phyloP scores from a whole-genome alignment of 2,888 invertebrate species.

The Lydus trimaculatus region DNA sequence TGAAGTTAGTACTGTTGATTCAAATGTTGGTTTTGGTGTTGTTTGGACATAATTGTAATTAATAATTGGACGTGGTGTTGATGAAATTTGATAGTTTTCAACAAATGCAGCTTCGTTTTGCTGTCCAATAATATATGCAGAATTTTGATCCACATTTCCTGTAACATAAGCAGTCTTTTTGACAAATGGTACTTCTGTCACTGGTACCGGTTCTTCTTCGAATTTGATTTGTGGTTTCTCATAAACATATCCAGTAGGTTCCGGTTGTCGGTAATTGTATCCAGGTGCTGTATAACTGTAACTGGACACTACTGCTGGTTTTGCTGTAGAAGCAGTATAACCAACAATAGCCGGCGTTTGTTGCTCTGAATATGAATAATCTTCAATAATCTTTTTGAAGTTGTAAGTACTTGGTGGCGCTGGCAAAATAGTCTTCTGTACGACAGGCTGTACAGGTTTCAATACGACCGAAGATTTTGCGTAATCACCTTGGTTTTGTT shows the following conservation, averaged over 20 bases:
- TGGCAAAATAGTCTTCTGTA: background rate
- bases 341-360: conserved; percentile 31
- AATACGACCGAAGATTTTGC: background rate
- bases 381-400: conserved; percentile 42
- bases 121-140: conserved; percentile 49
- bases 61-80: conserved; percentile 21
- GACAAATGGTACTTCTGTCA: conserved; percentile 52
- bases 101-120: conserved; percentile 22
- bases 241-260: conserved; percentile 37
- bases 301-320: conserved; percentile 40
- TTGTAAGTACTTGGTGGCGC: conserved; percentile 19
- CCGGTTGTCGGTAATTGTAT: conserved; percentile 46
- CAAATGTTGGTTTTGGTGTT: conserved; percentile 56
- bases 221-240: conserved; percentile 32
- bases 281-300: conserved; percentile 38
- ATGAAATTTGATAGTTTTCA: conserved; percentile 18
- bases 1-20: conserved; percentile 55
- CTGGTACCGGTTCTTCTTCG: conserved; percentile 28
- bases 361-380: conserved; percentile 53
- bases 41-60: conserved; percentile 34
- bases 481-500: background rate
- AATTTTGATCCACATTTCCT: conserved; percentile 34
- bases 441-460: background rate
- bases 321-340: conserved; percentile 29
- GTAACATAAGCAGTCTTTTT: conserved; percentile 54